Conservation (phyloP, 2,113 vertebrate genomes). For the Pelmatolapia mariae region DNA sequence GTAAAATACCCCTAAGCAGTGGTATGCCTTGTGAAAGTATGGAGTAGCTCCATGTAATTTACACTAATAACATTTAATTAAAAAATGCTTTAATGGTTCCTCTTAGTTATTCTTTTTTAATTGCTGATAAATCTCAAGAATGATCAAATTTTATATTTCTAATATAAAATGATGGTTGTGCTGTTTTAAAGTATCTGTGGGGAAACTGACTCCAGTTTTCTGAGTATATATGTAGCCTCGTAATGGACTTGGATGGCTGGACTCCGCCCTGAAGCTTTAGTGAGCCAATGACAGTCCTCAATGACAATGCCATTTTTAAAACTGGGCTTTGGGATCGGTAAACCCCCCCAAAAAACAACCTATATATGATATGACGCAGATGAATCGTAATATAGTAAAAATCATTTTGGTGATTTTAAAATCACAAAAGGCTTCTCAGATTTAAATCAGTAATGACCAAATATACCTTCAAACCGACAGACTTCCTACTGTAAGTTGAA, state of each 20-base stretch:
- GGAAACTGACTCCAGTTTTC: background rate
- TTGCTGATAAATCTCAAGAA: background rate
- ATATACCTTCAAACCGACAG: background rate
- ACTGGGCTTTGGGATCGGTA: background rate
- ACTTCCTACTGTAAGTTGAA: background rate
- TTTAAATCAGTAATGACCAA: background rate
- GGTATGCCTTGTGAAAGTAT: background rate
- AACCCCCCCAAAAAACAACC: fast-evolving
- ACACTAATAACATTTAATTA: background rate
- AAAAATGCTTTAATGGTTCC: background rate
- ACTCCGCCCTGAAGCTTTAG: background rate
- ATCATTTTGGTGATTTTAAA: background rate
- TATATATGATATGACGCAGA: background rate
- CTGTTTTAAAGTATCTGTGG: background rate
- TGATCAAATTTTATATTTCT: background rate
- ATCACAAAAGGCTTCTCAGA: background rate
- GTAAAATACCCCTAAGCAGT: background rate
- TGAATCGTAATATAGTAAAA: background rate
- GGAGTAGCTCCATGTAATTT: background rate
- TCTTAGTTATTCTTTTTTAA: background rate
- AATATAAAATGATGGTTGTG: background rate
- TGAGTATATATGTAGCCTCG: background rate
- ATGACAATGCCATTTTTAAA: background rate
- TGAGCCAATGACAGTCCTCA: background rate
- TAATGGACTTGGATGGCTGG: background rate